Percentiles rank a stretch among this genome's conserved stretches.
phyloP scores from a whole-genome alignment of 2,888 invertebrate genomes.

The Thyatira batis region DNA sequence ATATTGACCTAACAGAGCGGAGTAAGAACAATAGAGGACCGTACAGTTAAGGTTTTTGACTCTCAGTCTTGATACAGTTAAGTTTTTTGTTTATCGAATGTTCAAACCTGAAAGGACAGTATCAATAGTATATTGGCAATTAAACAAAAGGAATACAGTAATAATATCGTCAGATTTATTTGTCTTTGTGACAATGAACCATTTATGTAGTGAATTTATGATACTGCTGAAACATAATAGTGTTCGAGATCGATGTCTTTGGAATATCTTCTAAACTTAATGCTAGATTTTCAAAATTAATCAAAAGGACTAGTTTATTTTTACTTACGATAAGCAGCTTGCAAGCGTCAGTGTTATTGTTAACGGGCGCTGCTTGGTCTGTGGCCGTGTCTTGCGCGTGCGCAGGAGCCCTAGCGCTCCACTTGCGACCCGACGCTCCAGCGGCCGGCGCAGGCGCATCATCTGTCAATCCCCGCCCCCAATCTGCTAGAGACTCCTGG shows the following conservation, averaged over 20 bases:
- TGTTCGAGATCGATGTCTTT: no score
- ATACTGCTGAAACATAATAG: not conserved
- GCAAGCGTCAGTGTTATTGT: slow-evolving; percentile 69
- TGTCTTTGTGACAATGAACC: not conserved
- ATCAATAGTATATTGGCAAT: not conserved
- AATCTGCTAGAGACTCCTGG: slow-evolving; percentile 69
- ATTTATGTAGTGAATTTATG: not conserved
- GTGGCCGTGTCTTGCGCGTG: slow-evolving; percentile 69
- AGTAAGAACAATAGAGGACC: no score
- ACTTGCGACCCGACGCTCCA: slow-evolving; percentile 58
- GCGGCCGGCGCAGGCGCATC: slow-evolving; percentile 46
- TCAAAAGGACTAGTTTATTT: not conserved
- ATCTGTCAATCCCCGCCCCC: slow-evolving; percentile 60
- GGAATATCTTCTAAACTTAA: not conserved
- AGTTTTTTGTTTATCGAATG: not conserved
- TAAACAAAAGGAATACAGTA: no score
- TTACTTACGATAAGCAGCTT: slow-evolving; percentile 68
- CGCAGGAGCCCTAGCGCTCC: slow-evolving; percentile 61
- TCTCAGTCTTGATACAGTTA: not conserved
- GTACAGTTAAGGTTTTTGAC: not conserved
- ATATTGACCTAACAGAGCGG: no score
- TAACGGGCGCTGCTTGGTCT: slow-evolving; percentile 54
- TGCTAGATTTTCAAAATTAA: not conserved
- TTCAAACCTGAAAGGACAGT: not conserved
- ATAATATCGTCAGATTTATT: not conserved